phyloP scores from a whole-genome alignment of 2,888 invertebrate genomes.

The Matsumyia berberina region DNA sequence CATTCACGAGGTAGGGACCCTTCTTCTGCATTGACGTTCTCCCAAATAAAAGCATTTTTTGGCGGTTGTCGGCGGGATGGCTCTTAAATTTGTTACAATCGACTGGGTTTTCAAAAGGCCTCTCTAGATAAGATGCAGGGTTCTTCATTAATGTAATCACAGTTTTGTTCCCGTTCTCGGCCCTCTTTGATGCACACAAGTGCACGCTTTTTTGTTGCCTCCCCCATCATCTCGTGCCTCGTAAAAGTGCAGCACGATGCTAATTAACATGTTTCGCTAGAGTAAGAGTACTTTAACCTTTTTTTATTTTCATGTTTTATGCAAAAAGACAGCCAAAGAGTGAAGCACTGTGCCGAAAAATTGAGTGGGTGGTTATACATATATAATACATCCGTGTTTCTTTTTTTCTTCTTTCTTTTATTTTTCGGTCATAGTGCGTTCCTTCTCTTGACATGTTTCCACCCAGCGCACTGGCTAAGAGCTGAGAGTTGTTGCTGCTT shows the following conservation, averaged over 20 bases:
- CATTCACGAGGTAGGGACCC: conserved; percentile 63
- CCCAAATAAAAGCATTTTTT: neutral
- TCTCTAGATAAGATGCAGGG: conserved; percentile 49
- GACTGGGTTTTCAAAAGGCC: conserved; percentile 62
- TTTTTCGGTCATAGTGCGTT: conserved; percentile 42
- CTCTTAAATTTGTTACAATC: conserved; percentile 74
- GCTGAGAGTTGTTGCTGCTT: conserved; percentile 35
- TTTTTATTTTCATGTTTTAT: conserved; percentile 38
- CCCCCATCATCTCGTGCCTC: neutral
- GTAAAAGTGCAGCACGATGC: conserved; percentile 66
- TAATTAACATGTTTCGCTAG: conserved; percentile 73
- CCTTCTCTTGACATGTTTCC: conserved; percentile 40
- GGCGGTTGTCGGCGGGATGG: conserved; percentile 44
- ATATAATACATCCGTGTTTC: neutral
- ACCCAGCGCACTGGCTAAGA: conserved; percentile 24
- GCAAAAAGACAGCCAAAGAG: conserved; percentile 54
- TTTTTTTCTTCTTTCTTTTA: neutral
- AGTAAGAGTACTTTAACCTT: conserved; percentile 63
- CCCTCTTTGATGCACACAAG: conserved; percentile 63
- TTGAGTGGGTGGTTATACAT: conserved; percentile 56
- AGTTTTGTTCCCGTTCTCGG: conserved; percentile 20
- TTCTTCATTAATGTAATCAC: conserved; percentile 41
- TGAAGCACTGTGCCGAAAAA: conserved; percentile 41
- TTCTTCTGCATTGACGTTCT: conserved; percentile 31
- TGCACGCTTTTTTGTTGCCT: conserved; percentile 45